These are phyloP conservation scores for Drosophila mauritiana DNA, from an alignment of 1,140 invertebrate species.

Conservation along the genomic window DNA sequence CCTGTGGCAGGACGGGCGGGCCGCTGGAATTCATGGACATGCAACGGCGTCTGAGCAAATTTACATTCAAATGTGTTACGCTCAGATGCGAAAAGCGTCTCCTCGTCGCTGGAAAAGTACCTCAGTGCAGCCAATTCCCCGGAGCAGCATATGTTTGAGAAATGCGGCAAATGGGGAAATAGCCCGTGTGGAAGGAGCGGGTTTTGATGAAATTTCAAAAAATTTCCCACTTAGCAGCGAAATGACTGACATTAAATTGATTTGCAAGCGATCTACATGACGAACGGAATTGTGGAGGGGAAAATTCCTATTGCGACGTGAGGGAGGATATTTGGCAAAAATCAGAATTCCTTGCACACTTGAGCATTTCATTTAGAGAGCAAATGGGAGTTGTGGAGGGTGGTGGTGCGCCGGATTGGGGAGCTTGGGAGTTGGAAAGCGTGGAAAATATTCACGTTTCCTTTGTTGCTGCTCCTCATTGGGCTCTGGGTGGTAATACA, in stretches of 20 bases:
- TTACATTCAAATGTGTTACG: conserved; percentile 84
- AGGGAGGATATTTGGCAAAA: conserved; percentile 55
- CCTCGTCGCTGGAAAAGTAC: conserved; percentile 54
- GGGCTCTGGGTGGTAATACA: conserved; percentile 81
- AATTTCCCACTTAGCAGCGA: conserved; percentile 79
- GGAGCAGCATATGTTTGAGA: conserved; percentile 75
- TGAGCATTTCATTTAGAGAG: conserved; percentile 82
- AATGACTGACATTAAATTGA: conserved; percentile 85
- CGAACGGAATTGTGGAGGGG: conserved; percentile 58
- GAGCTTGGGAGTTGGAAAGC: conserved; percentile 67
- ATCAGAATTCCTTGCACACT: conserved; percentile 84
- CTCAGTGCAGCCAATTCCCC: conserved; percentile 78
- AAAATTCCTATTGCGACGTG: conserved; percentile 24
- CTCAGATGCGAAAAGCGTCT: conserved; percentile 68
- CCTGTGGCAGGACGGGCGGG: conserved; percentile 25
- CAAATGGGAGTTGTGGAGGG: conserved; percentile 48
- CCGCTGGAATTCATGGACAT: conserved; percentile 81
- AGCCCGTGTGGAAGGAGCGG: conserved; percentile 38
- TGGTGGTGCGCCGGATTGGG: not conserved
- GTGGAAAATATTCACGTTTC: conserved; percentile 67
- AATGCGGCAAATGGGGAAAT: conserved; percentile 11
- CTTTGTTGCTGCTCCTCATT: conserved; percentile 58
- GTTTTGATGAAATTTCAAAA: conserved; percentile 84
- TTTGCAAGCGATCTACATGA: conserved; percentile 84
- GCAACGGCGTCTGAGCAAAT: conserved; percentile 76